phyloP scores from a whole-genome alignment of 2,888 invertebrate genomes.

The Cosmopolites sordidus region DNA sequence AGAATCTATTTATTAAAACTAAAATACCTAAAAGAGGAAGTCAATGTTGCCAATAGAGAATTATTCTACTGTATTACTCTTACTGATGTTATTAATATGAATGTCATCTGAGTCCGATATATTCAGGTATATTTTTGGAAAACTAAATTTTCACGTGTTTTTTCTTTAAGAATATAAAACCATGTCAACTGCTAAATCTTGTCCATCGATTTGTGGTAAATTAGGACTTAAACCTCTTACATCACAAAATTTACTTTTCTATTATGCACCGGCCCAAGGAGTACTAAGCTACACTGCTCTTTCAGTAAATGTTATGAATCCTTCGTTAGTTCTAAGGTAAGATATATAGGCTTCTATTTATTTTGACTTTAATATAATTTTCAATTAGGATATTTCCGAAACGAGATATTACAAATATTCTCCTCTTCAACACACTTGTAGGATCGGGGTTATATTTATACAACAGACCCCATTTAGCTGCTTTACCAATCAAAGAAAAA shows the following conservation, averaged over 20 bases:
- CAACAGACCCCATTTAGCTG: slow-evolving; percentile 70
- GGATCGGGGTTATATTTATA: slow-evolving; percentile 83
- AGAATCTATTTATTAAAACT: too few relatives aligned
- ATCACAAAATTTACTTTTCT: slow-evolving; percentile 65
- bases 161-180: slow-evolving; percentile 5
- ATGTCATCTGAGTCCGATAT: too few relatives aligned
- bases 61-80: too few relatives aligned
- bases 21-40: too few relatives aligned
- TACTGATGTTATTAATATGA: too few relatives aligned
- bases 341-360: too few relatives aligned
- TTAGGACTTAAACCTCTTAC: slow-evolving; percentile 63
- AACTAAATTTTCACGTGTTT: slow-evolving; percentile 24
- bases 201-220: slow-evolving; percentile 39
- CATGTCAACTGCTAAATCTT: slow-evolving; percentile 34
- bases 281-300: slow-evolving; percentile 72
- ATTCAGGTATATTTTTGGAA: slow-evolving; percentile 19
- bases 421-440: slow-evolving; percentile 74
- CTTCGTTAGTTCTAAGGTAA: slow-evolving; percentile 68
- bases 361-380: slow-evolving; percentile 1
- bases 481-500: slow-evolving; percentile 58
- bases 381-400: slow-evolving; percentile 62
- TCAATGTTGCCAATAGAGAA: too few relatives aligned
- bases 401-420: slow-evolving; percentile 73
- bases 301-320: slow-evolving; percentile 82
- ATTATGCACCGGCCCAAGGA: slow-evolving; percentile 74